phyloP scores from a whole-genome alignment of 2,888 invertebrate species.

The Melinaea menophilus region DNA sequence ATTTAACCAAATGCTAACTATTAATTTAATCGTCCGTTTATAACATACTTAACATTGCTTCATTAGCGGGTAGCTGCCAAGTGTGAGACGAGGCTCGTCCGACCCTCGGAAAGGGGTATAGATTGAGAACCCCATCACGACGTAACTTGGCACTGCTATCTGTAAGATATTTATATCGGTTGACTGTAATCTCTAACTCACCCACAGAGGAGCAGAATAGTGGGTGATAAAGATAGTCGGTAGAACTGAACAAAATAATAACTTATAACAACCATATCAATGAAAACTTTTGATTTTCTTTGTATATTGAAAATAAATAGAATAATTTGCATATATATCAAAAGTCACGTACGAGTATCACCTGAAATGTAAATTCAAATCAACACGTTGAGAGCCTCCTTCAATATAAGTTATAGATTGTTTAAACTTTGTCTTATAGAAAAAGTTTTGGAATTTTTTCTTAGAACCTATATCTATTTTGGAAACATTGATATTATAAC shows the following conservation, averaged over 20 bases:
- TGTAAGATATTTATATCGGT: slow-evolving; percentile 32
- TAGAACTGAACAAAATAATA: no score
- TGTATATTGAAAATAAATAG: neutral
- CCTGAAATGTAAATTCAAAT: neutral
- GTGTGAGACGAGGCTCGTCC: slow-evolving; percentile 73
- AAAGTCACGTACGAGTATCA: no score
- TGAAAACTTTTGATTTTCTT: no score
- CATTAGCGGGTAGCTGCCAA: slow-evolving; percentile 72
- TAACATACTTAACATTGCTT: slow-evolving; percentile 63
- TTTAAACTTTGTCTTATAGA: neutral
- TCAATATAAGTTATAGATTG: slow-evolving; percentile 12
- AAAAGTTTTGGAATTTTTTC: neutral
- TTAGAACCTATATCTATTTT: no score
- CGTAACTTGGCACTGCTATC: slow-evolving; percentile 65
- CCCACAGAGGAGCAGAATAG: no score
- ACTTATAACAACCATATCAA: no score
- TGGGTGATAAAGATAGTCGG: neutral
- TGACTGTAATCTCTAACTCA: no score
- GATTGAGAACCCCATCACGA: slow-evolving; percentile 76
- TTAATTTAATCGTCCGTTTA: neutral
- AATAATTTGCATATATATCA: neutral
- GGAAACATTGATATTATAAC: no score
- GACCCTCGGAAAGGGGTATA: slow-evolving; percentile 80
- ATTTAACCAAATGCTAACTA: no score
- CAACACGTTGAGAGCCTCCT: slow-evolving; percentile 2